phyloP scores from a whole-genome alignment of 2,888 invertebrate genomes.

The Caenorhabditis sp. region DNA sequence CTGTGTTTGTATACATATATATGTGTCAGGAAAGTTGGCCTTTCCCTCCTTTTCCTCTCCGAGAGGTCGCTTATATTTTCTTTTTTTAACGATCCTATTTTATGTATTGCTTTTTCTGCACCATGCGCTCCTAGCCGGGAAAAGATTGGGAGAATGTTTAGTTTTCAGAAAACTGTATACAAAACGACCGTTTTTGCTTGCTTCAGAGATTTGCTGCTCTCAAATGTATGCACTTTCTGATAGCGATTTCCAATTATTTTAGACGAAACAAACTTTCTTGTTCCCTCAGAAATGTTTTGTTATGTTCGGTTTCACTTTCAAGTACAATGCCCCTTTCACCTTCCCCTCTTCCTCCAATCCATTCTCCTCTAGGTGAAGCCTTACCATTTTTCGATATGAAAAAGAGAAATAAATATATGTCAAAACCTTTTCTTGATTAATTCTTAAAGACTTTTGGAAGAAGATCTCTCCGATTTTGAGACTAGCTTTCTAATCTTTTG shows the following conservation, averaged over 20 bases:
- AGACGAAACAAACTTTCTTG: not conserved
- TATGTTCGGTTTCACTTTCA: conserved; percentile 20
- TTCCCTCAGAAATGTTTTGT: not conserved
- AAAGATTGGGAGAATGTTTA: conserved; percentile 6
- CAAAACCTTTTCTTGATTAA: conserved; percentile 2
- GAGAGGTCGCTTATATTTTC: conserved; percentile 27
- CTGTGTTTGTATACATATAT: conserved; percentile 37
- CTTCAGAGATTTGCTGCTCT: not conserved
- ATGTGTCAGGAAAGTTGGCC: conserved; percentile 44
- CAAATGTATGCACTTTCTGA: not conserved
- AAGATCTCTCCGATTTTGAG: not conserved
- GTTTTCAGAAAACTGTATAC: conserved; percentile 15
- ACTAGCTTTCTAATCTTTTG: conserved; percentile 11
- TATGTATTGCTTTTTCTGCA: conserved; percentile 36
- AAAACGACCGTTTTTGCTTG: not conserved
- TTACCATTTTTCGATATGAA: conserved; percentile 10
- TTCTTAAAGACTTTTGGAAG: conserved; percentile 5
- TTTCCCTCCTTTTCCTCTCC: conserved; percentile 16
- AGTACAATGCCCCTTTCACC: not conserved
- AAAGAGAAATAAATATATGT: conserved; percentile 3
- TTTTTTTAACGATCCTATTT: conserved; percentile 53
- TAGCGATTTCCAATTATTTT: not conserved
- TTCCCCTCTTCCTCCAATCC: not conserved
- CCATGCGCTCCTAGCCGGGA: conserved; percentile 18
- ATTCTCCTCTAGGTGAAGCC: conserved; percentile 25